Base-by-base conservation (phyloP, 2,888 invertebrate species). In the Chrysolina americana region DNA sequence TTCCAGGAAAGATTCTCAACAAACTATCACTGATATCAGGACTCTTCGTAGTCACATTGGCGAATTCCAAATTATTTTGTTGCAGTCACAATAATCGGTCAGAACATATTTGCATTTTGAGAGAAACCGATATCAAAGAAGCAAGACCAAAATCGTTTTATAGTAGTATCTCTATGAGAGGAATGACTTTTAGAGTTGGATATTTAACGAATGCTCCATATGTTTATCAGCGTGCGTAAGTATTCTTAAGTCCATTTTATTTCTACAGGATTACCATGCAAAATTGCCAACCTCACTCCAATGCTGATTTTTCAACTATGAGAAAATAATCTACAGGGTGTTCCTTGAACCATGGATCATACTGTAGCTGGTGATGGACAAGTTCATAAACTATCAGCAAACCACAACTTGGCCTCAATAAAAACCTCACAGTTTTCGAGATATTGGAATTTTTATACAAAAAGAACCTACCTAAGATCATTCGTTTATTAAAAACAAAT, bases 1-100 rank as follows among this genome's bases (percentile, higher is more conserved):
- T 63, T 56, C 48, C 68, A 41, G n/a, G n/a, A 10, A 8, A 19
- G 8, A 10, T 71, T 10, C 17, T 63, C n/a, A 19, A 50, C 11
- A 41, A 21, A 19, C 41, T 66, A 9, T 41, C 53, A 0, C 0
- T 4, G 19, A 21, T 17, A 28, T n/a, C 90, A 50, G 5, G 19
- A 23, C 19, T 65, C 1, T 65, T 72, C 41, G 50, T 72, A 23
- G 21, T 68, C 9, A 53, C 62, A 47, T 0, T 48, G 9, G 41
- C 41, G 11, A n/a, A 36, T 15, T 62, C 23, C 3, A 21, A 68
- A 68, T 13, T 44, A 9, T 62, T 44, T 63, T 41, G 21, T 41
- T 72, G 71, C 50, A 62, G 3, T 6, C 41, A 48, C 63, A 19
- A 2, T n/a, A 17, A 36, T n/a, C 13, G 50, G 28, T 53, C 2